A percentile compares a stretch with the other conserved stretches of the same genome.
phyloP scores from a whole-genome alignment of 2,113 vertebrate species.

The Nyctibius bracteatus region DNA sequence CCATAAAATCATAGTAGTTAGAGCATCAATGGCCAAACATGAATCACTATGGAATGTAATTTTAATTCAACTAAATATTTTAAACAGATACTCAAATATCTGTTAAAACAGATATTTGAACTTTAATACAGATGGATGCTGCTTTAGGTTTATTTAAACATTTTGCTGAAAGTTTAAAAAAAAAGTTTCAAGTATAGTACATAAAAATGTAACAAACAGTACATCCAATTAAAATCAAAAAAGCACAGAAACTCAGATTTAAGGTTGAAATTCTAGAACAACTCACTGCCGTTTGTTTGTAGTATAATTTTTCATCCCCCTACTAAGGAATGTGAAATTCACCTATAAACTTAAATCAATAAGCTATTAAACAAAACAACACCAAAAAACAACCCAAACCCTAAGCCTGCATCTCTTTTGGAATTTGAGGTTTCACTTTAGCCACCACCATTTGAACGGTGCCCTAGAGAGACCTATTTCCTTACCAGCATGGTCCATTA shows the following conservation, averaged over 20 bases:
- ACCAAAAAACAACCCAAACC: neutral
- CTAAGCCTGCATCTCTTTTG: neutral
- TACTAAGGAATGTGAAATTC: neutral
- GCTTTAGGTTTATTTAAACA: neutral
- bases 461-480: neutral
- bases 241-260: neutral
- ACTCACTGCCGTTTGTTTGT: neutral
- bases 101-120: neutral
- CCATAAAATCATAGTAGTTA: neutral
- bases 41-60: neutral
- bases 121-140: neutral
- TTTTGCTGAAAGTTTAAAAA: neutral
- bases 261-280: neutral
- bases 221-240: neutral
- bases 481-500: constrained; percentile 10
- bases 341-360: neutral
- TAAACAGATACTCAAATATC: neutral
- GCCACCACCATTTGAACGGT: neutral
- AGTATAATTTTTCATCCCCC: neutral
- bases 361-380: neutral
- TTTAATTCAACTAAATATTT: neutral
- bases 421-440: neutral
- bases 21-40: neutral
- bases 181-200: neutral
- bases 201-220: neutral